Evolutionary conservation across 2,113 vertebrate genomes (phyloP), one percentile per base, ranked within the genome.

Genomic region (Pelvicachromis taeniatus): DNA sequence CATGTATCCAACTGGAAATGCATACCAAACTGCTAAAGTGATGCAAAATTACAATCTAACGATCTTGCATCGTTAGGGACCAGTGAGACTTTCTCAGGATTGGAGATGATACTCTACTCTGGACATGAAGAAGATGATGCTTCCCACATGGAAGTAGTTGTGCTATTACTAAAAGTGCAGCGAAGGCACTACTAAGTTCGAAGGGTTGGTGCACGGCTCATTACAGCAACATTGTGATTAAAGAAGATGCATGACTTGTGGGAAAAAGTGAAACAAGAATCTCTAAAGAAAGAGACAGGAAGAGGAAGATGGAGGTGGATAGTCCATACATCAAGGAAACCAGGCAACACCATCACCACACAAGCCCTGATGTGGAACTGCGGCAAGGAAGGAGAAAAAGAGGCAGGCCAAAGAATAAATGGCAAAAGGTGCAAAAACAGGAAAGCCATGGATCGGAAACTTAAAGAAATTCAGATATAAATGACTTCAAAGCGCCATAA

Each of bases 1-100:
- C 17, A 61, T 38, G 17, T 63, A 63, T 38, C 35, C 1, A 40
- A 65, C n/a, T 65, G 35, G n/a, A 65, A 23, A 1, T 35, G 61
- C 61, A 40, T 40, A 40, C 61, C 0, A 65, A 65, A 21, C 9
- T 21, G 11, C 61, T 40, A 40, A 38, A 65, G 61, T 1, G 0
- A 65, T 0, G 35, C 19, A 21, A 65, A 40, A 0, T 21, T 65
- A 40, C 35, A 40, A 12, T 0, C 2, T 21, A 40, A 40, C 35
- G 21, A 12, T 0, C 2, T 40, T 65, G 11, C 61, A 21, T 65
- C 38, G 21, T 1, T 65, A 40, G 33, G 61, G 11, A 38, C 4
- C 61, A 2, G 61, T 1, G 0, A 65, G 33, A 40, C 33, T 14
- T n/a, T n/a, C n/a, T 14, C 61, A 65, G 33, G 61, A 63, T 31